These are phyloP conservation scores for Hymenochirus boettgeri DNA, from an alignment of 2,113 vertebrate species.

Conservation along the genomic window DNA sequence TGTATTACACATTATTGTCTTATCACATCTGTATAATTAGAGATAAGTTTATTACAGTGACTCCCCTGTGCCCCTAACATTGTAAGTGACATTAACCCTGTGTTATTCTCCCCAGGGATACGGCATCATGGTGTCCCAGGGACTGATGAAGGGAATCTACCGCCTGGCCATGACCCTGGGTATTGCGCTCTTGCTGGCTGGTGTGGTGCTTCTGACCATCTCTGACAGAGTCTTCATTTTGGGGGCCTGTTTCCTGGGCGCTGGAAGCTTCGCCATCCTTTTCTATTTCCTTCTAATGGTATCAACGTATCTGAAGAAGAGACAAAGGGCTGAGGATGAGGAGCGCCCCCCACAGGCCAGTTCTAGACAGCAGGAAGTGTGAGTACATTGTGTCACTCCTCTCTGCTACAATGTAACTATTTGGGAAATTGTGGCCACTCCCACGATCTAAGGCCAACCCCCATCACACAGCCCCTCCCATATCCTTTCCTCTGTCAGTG, in stretches of 20 bases:
- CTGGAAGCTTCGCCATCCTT: conserved; percentile 3
- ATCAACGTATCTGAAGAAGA: neutral
- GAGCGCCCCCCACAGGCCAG: neutral
- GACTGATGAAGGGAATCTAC: neutral
- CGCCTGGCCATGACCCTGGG: conserved; percentile 12
- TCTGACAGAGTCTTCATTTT: conserved; percentile 12
- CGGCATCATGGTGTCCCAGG: neutral
- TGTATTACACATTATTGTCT: too few species aligned
- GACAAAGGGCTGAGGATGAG: neutral
- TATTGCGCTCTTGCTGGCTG: conserved; percentile 16
- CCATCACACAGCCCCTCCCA: too few species aligned
- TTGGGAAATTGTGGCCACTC: too few species aligned
- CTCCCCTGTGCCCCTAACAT: too few species aligned
- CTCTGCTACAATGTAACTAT: too few species aligned
- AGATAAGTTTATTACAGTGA: too few species aligned
- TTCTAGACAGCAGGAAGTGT: neutral
- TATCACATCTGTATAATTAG: too few species aligned
- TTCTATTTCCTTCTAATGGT: neutral
- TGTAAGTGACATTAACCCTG: too few species aligned
- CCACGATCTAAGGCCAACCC: too few species aligned
- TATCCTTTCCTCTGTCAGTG: too few species aligned
- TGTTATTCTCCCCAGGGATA: too few species aligned
- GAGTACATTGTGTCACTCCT: neutral
- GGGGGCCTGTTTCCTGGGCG: conserved; percentile 20
- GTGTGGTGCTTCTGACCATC: conserved; percentile 22